Evolutionary conservation across 53 echinoderm and acorn worm genomes (phyloP), one percentile per base, ranked within the genome.

Genomic region (Zoroaster sp.): DNA sequence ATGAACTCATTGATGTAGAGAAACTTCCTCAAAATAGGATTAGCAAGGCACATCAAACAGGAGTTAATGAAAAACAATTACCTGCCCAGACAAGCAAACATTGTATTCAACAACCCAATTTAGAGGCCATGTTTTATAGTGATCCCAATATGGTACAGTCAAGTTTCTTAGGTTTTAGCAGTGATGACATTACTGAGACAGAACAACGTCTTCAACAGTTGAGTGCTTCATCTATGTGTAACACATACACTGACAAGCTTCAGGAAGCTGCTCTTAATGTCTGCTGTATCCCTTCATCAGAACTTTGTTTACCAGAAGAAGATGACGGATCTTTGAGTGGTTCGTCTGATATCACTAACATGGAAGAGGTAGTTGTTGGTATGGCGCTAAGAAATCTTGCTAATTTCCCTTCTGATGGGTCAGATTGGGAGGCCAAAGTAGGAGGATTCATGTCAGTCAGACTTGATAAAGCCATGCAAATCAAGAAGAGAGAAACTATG

Each of bases 391-490:
- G 95, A 66, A 92, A 77, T 10, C 94, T 97, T 36, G 92, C 86
- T n/a, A 94, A 97, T 71, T 97, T 97, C 53, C 92, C 97, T 11
- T 95, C 95, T 35, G 97, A 94, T 43, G 97, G 95, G 4, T 97
- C 97, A 7, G 97, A 97, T 49, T 97, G 97, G 97, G 97, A 97
- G 42, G 89, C 87, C 30, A 93, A 93, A 35, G 91, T 95, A 37
- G 90, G 94, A 14, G 94, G 94, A 20, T 97, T 90, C 47, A 92
- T 97, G 95, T 72, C 90, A 25, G 85, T 85, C 66, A 93, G 91
- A 81, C 77, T 96, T 36, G 97, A 97, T 25, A 78, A 87, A 40
- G 93, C 90, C 15, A 45, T 95, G 59, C 93, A 95, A 43, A 40
- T 92, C 38, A 85, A 91, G 68, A 82, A 81, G 40, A 59, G 78